Evolutionary conservation across 2,888 invertebrate genomes (phyloP), one percentile per base, ranked within the genome.

Genomic region (Stenoptilia bipunctidactyla): DNA sequence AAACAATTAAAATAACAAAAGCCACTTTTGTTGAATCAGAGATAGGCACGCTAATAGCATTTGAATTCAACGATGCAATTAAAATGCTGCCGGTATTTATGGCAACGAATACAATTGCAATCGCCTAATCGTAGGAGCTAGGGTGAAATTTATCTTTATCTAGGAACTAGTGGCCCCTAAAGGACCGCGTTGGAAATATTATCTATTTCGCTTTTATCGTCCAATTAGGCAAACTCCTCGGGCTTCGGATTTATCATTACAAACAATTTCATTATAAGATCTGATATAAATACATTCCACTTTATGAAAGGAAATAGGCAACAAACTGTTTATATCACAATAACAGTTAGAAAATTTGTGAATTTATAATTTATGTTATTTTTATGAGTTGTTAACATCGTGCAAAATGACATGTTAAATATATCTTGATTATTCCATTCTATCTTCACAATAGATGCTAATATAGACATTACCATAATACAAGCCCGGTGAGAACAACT

Each of bases 1-100:
- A 34, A 15, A 50, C 53, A 57, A 58, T 58, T 56, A 55, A 53
- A 59, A 52, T 52, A 40, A 49, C 43, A 48, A 46, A 49, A 37
- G 42, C 40, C 38, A 50, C 44, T 48, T 48, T 51, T 47, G 41
- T 43, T 42, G 37, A 48, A 49, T 44, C 41, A 40, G 41, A 52
- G 44, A 46, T 51, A 45, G 30, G 30, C 9, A 30, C 44, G 44
- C 44, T 49, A 51, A 51, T 49, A 46, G 43, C 42, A 42, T 37
- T 41, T 40, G 40, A 41, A 43, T 40, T 42, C 39, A 13, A 14
- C 20, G 30, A 43, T 42, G 45, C 48, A 52, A 50, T 51, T 51
- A 53, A 52, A 53, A 48, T 44, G n/a, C 30, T 30, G 30, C 30
- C 9, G 30, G 30, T 30, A 30, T 30, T 30, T 30, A 30, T 30